phyloP scores from a whole-genome alignment of 2,888 invertebrate genomes.

The Lasius fuliginosus region DNA sequence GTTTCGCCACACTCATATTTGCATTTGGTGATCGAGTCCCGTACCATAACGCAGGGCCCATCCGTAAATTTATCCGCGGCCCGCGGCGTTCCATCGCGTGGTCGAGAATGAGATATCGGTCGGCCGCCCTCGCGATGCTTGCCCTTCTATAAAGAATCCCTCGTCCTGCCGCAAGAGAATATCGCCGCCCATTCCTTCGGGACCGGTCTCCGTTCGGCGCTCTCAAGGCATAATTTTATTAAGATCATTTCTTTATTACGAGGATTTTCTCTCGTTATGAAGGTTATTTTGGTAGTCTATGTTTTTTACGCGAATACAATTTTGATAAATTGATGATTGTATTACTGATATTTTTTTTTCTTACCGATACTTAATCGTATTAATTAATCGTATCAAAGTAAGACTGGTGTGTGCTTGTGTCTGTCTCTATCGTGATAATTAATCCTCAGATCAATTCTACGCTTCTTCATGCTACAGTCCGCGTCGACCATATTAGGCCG shows the following conservation, averaged over 20 bases:
- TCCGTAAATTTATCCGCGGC: conserved; percentile 75
- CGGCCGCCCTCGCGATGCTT: conserved; percentile 65
- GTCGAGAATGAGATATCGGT: conserved; percentile 75
- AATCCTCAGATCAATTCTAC: conserved; percentile 28
- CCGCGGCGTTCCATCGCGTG: conserved; percentile 66
- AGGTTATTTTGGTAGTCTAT: conserved; percentile 11
- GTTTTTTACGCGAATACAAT: neutral
- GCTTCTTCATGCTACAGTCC: conserved; percentile 1
- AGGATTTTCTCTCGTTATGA: conserved; percentile 10
- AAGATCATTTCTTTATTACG: conserved; percentile 37
- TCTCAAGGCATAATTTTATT: conserved; percentile 37
- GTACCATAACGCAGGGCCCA: conserved; percentile 53
- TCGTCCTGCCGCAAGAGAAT: conserved; percentile 66
- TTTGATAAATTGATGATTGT: conserved; percentile 19
- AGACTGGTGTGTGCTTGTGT: neutral
- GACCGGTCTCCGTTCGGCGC: conserved; percentile 61
- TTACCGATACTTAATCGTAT: neutral
- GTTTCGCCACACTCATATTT: conserved; percentile 78
- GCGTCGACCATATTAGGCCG: conserved; percentile 35
- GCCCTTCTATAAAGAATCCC: conserved; percentile 74
- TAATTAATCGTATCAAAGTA: neutral
- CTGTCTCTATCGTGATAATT: conserved; percentile 25
- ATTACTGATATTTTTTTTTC: neutral
- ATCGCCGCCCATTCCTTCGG: conserved; percentile 62
- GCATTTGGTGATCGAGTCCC: conserved; percentile 68